Percentiles rank a stretch among this genome's conserved stretches.
phyloP scores from a whole-genome alignment of 2,888 invertebrate genomes.

The Coremacera marginata region DNA sequence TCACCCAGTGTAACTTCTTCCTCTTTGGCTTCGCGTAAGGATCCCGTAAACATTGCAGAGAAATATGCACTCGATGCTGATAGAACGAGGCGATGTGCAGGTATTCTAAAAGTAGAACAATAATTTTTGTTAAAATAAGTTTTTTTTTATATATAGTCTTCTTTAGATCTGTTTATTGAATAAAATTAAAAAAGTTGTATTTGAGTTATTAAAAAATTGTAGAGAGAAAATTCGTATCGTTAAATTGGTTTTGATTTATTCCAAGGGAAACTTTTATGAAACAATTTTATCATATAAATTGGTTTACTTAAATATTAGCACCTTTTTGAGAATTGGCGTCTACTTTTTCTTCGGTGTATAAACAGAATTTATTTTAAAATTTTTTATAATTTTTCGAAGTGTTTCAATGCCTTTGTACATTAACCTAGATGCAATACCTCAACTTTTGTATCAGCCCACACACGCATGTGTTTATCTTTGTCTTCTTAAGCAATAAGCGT shows the following conservation, averaged over 20 bases:
- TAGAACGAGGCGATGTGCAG: constrained; percentile 88
- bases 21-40: constrained; percentile 85
- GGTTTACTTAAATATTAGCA: too few relatives aligned
- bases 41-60: constrained; percentile 94
- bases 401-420: not conserved
- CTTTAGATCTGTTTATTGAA: too few relatives aligned
- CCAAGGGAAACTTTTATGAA: too few relatives aligned
- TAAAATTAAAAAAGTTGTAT: too few relatives aligned
- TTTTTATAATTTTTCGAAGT: not conserved
- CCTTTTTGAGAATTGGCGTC: too few relatives aligned
- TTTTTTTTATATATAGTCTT: too few relatives aligned
- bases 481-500: not conserved
- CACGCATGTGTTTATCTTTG: not conserved
- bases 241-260: too few relatives aligned
- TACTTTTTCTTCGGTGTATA: too few relatives aligned
- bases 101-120: constrained; percentile 71
- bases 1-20: constrained; percentile 86
- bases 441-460: not conserved
- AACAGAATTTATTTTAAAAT: too few relatives aligned
- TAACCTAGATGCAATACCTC: not conserved
- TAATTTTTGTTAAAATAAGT: not conserved
- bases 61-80: constrained; percentile 95
- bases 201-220: too few relatives aligned
- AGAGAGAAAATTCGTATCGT: too few relatives aligned
- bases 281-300: too few relatives aligned